Evolutionary conservation across 2,888 invertebrate species (phyloP).

Genomic region (Leptinotarsa tumamoca): DNA sequence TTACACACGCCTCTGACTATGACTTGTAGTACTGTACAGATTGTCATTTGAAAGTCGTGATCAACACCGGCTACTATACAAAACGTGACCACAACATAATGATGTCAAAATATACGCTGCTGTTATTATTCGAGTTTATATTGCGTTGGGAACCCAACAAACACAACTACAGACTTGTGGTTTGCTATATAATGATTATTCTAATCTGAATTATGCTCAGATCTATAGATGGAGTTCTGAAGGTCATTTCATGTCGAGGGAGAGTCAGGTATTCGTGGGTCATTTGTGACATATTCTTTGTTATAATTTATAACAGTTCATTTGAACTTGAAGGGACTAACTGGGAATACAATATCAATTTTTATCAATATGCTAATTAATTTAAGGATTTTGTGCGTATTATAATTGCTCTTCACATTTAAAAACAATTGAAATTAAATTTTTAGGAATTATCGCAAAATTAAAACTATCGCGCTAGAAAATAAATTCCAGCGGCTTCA

Average conservation of each 20-base stretch:
- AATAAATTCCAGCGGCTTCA: too few species aligned
- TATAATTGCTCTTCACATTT: too few species aligned
- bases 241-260: slow-evolving; percentile 26
- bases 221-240: slow-evolving; percentile 32
- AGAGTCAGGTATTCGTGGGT: background rate
- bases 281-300: background rate
- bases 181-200: slow-evolving; percentile 56
- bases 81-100: slow-evolving; percentile 65
- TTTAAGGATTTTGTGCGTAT: too few species aligned
- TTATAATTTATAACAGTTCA: background rate
- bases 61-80: slow-evolving; percentile 65
- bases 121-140: slow-evolving; percentile 57
- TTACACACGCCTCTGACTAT: slow-evolving; percentile 32
- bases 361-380: too few species aligned
- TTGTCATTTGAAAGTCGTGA: slow-evolving; percentile 63
- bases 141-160: slow-evolving; percentile 53
- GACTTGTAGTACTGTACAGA: slow-evolving; percentile 46
- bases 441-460: too few species aligned
- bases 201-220: slow-evolving; percentile 47
- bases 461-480: too few species aligned
- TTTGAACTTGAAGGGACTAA: too few species aligned
- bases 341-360: too few species aligned
- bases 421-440: too few species aligned
- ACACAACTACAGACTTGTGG: slow-evolving; percentile 53
- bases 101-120: slow-evolving; percentile 64